Percentiles rank a stretch among this genome's conserved stretches.
Evolutionary conservation across 2,797 vertebrate genomes (phyloP).

Genomic region (Iguana delicatissima): DNA sequence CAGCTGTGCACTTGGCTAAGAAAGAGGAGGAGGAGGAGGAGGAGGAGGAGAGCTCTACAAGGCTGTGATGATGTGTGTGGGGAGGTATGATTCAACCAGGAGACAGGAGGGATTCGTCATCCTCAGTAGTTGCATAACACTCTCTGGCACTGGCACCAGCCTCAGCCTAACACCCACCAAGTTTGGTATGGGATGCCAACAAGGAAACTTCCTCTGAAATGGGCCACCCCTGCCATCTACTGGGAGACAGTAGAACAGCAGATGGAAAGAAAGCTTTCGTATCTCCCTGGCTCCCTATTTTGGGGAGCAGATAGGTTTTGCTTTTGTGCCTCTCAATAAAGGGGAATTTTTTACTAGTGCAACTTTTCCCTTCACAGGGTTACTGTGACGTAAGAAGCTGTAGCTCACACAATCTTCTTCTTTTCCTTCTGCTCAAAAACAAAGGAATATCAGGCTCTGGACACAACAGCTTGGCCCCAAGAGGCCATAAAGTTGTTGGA

Average conservation of each 20-base stretch:
- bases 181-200: not conserved
- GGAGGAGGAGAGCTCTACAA: not conserved
- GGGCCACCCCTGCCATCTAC: constrained; percentile 22
- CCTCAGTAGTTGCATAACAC: constrained; percentile 38
- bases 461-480: not conserved
- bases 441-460: not conserved
- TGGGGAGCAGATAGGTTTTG: not conserved
- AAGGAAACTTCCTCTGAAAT: not conserved
- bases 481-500: not conserved
- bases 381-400: not conserved
- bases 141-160: constrained; percentile 34
- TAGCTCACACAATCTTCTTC: too few relatives aligned
- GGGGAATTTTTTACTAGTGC: not conserved
- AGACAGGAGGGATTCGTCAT: constrained; percentile 40
- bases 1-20: not conserved
- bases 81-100: constrained; percentile 37
- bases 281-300: too few relatives aligned
- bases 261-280: not conserved
- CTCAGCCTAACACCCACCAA: constrained; percentile 24
- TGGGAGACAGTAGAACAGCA: not conserved
- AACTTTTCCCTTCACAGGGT: not conserved
- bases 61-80: not conserved
- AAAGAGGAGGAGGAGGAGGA: not conserved
- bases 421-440: not conserved
- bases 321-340: not conserved